Percentiles rank a stretch among this genome's conserved stretches.
Conservation (phyloP, 2,797 vertebrate genomes). For the Crocidura indochinensis region DNA sequence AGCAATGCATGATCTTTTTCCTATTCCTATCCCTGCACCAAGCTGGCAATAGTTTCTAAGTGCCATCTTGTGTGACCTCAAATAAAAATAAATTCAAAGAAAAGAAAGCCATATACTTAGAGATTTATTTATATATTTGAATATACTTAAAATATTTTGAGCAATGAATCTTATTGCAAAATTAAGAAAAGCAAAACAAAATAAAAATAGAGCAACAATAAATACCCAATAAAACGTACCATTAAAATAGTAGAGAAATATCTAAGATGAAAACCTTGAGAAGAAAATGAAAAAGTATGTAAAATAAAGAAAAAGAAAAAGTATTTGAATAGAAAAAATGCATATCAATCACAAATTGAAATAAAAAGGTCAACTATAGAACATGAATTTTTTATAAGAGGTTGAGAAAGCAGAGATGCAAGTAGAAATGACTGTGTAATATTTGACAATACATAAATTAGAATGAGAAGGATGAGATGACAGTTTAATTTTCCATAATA, state of each 20-base stretch:
- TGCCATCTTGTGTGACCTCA: too few relatives aligned
- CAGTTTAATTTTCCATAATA: background rate
- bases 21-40: too few relatives aligned
- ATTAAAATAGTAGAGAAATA: background rate
- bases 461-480: background rate
- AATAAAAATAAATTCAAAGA: too few relatives aligned
- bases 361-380: background rate
- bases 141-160: background rate
- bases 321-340: background rate
- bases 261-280: slow-evolving; percentile 16
- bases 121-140: slow-evolving; percentile 45
- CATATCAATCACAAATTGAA: background rate
- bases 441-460: background rate
- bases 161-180: background rate
- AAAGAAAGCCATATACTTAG: background rate
- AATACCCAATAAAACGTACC: background rate
- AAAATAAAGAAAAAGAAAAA: slow-evolving; percentile 13
- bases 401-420: background rate
- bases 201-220: too few relatives aligned
- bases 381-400: slow-evolving; percentile 10
- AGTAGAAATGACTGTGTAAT: background rate
- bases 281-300: background rate
- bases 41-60: too few relatives aligned
- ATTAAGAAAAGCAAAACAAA: background rate
- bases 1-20: too few relatives aligned